A percentile compares a stretch with the other conserved stretches of the same genome.
Evolutionary conservation across 2,888 invertebrate genomes (phyloP).

Genomic region (Tetramorium bicarinatum): DNA sequence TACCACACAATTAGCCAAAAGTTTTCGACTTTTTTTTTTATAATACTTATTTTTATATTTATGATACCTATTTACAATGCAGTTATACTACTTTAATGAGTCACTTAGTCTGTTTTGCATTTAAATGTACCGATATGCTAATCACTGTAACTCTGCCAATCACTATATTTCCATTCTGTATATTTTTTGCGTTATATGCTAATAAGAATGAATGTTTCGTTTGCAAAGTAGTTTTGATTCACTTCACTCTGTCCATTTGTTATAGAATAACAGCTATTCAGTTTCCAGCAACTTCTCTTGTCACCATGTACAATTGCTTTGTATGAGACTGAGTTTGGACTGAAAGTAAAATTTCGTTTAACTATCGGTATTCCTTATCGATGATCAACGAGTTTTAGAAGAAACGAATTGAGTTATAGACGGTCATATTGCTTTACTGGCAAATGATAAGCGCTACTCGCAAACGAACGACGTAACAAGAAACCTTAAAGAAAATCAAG

Average conservation of each 20-base stretch:
- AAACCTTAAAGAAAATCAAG: constrained; percentile 30
- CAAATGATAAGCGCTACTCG: constrained; percentile 16
- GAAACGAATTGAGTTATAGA: no score
- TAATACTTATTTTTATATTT: constrained; percentile 20
- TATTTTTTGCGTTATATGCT: background rate
- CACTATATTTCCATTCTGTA: no score
- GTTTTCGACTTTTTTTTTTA: background rate
- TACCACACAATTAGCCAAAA: background rate
- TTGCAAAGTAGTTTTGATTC: background rate
- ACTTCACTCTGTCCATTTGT: background rate
- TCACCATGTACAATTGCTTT: background rate
- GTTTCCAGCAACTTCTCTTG: background rate
- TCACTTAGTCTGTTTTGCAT: no score
- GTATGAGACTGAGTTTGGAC: background rate
- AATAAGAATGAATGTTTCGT: background rate
- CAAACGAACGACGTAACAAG: constrained; percentile 24
- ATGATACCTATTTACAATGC: background rate
- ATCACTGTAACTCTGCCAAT: no score
- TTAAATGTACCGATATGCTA: no score
- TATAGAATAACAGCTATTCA: background rate
- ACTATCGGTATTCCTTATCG: background rate
- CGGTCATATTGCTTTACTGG: constrained; percentile 21
- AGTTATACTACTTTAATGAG: no score
- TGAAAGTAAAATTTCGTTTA: background rate
- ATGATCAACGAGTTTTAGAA: background rate